A percentile compares a stretch with the other conserved stretches of the same genome.
Conservation (phyloP, 1,140 invertebrate genomes). For the Drosophila bifasciata region DNA sequence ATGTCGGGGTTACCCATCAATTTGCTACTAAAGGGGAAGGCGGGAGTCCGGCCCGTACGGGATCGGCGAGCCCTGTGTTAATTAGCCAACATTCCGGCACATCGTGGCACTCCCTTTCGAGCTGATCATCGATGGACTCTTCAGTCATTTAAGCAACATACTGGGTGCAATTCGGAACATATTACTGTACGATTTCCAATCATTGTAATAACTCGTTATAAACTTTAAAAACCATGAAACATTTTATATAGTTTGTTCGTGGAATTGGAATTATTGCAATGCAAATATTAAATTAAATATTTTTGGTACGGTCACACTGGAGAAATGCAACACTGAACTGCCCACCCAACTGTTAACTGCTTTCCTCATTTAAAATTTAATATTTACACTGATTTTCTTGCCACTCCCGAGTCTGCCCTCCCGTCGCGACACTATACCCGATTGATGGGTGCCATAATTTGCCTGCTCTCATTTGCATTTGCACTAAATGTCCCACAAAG, state of each 20-base stretch:
- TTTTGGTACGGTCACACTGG: too few relatives aligned
- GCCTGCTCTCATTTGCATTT: conserved; percentile 66
- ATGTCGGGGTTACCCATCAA: conserved; percentile 64
- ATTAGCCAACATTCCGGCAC: conserved; percentile 51
- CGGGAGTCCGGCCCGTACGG: neutral
- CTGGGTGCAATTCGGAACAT: too few relatives aligned
- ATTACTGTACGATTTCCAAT: too few relatives aligned
- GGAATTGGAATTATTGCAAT: too few relatives aligned
- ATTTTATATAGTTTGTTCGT: too few relatives aligned
- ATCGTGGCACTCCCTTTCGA: conserved; percentile 18
- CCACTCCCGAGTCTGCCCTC: conserved; percentile 7
- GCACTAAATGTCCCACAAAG: conserved; percentile 71
- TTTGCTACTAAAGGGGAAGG: conserved; percentile 36
- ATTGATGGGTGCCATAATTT: conserved; percentile 68
- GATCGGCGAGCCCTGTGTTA: conserved; percentile 9
- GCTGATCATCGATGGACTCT: conserved; percentile 5
- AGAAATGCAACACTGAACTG: too few relatives aligned
- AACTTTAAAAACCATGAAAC: too few relatives aligned
- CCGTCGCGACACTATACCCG: conserved; percentile 7
- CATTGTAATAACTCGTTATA: too few relatives aligned
- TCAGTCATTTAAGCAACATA: too few relatives aligned
- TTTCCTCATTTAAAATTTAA: conserved; percentile 48
- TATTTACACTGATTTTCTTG: conserved; percentile 62
- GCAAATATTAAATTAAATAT: too few relatives aligned
- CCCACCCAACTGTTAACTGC: conserved; percentile 43